phyloP scores from a whole-genome alignment of 1,140 invertebrate species.

The Lordiphosa clarofinis region DNA sequence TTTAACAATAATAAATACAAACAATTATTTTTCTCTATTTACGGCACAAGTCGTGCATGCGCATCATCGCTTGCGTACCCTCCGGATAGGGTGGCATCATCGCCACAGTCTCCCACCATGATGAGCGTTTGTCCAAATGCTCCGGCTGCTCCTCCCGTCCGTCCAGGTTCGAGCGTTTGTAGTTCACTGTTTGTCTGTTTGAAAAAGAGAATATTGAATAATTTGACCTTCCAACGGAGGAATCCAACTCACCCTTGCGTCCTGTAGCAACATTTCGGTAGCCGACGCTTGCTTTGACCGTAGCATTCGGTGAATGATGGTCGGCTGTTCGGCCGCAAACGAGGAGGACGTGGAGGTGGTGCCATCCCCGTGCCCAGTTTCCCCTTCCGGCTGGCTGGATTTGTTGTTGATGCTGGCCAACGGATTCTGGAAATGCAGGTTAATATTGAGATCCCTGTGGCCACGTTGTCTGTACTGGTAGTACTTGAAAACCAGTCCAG shows the following conservation, averaged over 20 bases:
- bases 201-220: too few relatives aligned
- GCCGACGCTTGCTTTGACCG: slow-evolving; percentile 22
- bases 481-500: slow-evolving; percentile 58
- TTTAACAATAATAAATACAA: neutral
- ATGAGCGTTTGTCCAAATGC: slow-evolving; percentile 7
- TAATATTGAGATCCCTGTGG: slow-evolving; percentile 76
- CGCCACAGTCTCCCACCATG: slow-evolving; percentile 39
- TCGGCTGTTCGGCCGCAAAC: slow-evolving; percentile 33
- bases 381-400: slow-evolving; percentile 13
- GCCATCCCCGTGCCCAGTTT: slow-evolving; percentile 10
- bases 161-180: slow-evolving; percentile 40
- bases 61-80: slow-evolving; percentile 53
- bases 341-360: slow-evolving; percentile 30
- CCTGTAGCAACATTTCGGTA: slow-evolving; percentile 58
- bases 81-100: slow-evolving; percentile 31
- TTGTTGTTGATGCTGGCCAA: slow-evolving; percentile 52
- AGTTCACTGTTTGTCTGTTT: slow-evolving; percentile 42
- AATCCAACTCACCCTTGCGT: slow-evolving; percentile 53
- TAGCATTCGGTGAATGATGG: slow-evolving; percentile 44
- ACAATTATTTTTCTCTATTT: slow-evolving; percentile 31
- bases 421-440: slow-evolving; percentile 79
- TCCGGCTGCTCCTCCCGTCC: slow-evolving; percentile 6
- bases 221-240: too few relatives aligned
- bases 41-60: slow-evolving; percentile 58
- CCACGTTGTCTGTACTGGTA: slow-evolving; percentile 53